Evolutionary conservation across 2,797 vertebrate genomes (phyloP), one percentile per base, ranked within the genome.

Genomic region (Staurois parvus): DNA sequence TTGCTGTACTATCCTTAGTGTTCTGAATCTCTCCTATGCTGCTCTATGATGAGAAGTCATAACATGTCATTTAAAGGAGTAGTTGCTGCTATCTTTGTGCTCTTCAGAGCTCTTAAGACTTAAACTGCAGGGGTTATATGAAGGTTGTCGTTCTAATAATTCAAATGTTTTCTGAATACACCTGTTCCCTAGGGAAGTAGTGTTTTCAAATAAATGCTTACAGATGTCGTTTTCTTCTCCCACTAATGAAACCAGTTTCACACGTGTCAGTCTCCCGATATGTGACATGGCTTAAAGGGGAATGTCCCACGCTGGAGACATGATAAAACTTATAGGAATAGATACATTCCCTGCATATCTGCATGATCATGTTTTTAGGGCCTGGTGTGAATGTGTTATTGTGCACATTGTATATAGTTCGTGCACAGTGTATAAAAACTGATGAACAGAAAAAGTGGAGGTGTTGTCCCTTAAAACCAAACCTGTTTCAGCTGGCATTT

Each of bases 91-190:
- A 68, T 30, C 26, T 45, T 3, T 67, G 11, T 59, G 19, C 8
- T 11, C 21, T 52, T 9, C 40, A 24, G 40, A 28, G 37, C 26
- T 5, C 48, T 26, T 3, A 72, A 59, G 67, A 80, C 37, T 37
- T 37, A 37, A 79, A 11, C 21, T 32, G 32, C 69, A 40, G 19
- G 34, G 13, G 29, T 19, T 72, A 56, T 1, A 34, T 52, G 48
- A 40, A 34, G 56, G 32, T 64, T 62, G n/a, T 29, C 2, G 28
- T 42, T 62, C 19, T 64, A 28, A n/a, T 5, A 64, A 62, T 73
- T 32, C 79, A 64, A 70, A 69, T 30, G 34, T 56, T 19, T 72
- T 59, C 30, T 81, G 68, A 59, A 30, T 68, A 72, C 68, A 81
- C 68, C 79, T 62, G 79, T 24, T 59, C 48, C 68, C 32, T 9